Conservation (phyloP, 2,113 vertebrate genomes). For the Hydropotes inermis region DNA sequence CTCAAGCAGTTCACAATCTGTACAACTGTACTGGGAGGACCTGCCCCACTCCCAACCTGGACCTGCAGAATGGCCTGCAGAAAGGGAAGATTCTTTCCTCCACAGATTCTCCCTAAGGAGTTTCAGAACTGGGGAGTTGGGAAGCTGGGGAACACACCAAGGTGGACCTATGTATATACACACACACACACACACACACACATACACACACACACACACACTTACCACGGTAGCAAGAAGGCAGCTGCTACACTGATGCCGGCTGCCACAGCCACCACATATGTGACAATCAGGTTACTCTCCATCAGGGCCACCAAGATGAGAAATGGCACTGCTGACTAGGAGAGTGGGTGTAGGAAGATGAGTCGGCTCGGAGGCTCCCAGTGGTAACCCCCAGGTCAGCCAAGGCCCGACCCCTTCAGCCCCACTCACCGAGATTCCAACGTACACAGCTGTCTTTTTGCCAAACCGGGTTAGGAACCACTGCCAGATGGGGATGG, state of each 20-base stretch:
- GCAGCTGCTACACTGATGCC: constrained; percentile 92
- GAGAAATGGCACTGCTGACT: constrained; percentile 93
- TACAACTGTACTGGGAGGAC: not conserved
- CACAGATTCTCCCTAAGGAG: not conserved
- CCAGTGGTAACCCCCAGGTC: not conserved
- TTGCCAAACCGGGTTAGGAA: constrained; percentile 94
- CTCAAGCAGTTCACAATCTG: not conserved
- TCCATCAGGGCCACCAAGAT: constrained; percentile 83
- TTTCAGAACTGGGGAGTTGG: not conserved
- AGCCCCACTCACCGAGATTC: constrained; percentile 88
- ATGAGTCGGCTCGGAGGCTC: not conserved
- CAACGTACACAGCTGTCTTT: constrained; percentile 91
- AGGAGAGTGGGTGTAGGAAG: not conserved
- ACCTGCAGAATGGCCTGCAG: not conserved
- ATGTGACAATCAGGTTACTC: constrained; percentile 86
- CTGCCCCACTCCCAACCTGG: not conserved
- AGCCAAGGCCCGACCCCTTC: not conserved
- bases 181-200: no score
- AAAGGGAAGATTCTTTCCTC: not conserved
- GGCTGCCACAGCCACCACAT: constrained; percentile 87
- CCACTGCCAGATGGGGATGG: constrained; percentile 96
- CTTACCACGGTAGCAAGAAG: constrained; percentile 93
- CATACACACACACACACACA: no score
- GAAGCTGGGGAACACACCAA: not conserved
- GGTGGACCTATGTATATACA: not conserved